Conservation (phyloP, 1,140 invertebrate species). For the Drosophila baimaii region DNA sequence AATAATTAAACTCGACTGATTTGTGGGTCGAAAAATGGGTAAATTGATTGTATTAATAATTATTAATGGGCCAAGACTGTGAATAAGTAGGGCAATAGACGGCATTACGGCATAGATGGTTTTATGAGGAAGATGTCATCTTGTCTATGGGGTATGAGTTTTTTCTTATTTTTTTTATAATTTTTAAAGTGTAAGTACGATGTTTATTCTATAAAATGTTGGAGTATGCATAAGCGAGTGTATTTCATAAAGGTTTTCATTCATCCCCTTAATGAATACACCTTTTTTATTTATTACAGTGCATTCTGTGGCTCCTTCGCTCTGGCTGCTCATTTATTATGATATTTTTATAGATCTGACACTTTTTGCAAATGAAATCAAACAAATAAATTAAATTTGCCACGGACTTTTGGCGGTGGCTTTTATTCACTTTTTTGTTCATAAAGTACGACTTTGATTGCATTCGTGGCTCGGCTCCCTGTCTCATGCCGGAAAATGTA, state of each 20-base stretch:
- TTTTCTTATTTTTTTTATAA: neutral
- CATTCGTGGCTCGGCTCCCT: conserved; percentile 18
- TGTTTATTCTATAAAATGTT: neutral
- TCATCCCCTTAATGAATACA: neutral
- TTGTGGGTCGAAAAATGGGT: conserved; percentile 34
- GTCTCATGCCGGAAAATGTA: conserved; percentile 49
- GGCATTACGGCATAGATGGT: neutral
- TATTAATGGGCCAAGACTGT: conserved; percentile 32
- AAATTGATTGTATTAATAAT: conserved; percentile 63
- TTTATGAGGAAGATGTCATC: neutral
- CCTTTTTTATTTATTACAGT: neutral
- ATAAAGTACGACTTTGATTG: conserved; percentile 58
- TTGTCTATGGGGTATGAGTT: neutral
- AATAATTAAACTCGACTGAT: conserved; percentile 49
- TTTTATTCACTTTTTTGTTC: conserved; percentile 21
- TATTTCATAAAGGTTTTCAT: neutral
- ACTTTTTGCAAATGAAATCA: conserved; percentile 62
- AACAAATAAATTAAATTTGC: conserved; percentile 71
- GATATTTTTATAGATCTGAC: conserved; percentile 34
- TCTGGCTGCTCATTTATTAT: conserved; percentile 35
- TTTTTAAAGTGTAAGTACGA: neutral
- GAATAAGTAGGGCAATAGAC: conserved; percentile 3
- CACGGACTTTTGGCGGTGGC: conserved; percentile 47
- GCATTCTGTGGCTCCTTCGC: neutral
- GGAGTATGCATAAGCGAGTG: too few relatives aligned